Evolutionary conservation across 2,888 invertebrate genomes (phyloP), one percentile per base, ranked within the genome.

Genomic region (Petrophora chlorosata): DNA sequence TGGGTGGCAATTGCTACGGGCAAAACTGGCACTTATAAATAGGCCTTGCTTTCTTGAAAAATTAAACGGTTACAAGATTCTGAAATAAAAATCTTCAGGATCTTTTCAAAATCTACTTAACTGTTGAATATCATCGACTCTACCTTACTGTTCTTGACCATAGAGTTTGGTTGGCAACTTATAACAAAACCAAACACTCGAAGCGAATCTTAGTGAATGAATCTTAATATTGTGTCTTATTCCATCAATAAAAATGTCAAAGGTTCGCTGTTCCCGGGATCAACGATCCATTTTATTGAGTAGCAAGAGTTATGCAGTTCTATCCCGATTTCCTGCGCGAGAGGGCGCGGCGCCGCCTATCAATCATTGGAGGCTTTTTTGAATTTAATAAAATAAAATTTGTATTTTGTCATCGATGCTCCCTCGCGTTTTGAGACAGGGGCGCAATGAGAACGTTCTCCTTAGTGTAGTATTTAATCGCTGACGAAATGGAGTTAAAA

Each of bases 381-480:
- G 88, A 91, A 90, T 91, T 91, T 91, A 90, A 91, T 91, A 90
- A 91, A 90, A 90, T 90, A 90, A 90, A 90, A 89, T 90, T 91
- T 91, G 90, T 91, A 90, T 90, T 90, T 90, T 89, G 90, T 90
- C 90, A 89, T 87, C 85, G 89, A 77, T 76, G 79, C 89, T 81
- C 84, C 86, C 85, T 85, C 82, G 85, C 79, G 79, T 73, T 83
- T 79, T 70, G 39, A 34, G 17, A 33, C 88, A 83, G 90, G 63
- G 72, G 7, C 61, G 86, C 23, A 88, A 46, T 82, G 30, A 28
- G 34, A 8, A 2, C 16, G 22, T 9, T n/a, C 9, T 8, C 3
- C n/a, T 29, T 29, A n/a, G n/a, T n/a, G n/a, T n/a, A n/a, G n/a
- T n/a, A n/a, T n/a, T n/a, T n/a, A n/a, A n/a, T n/a, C n/a, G n/a